These are phyloP conservation scores for Tachuris rubrigastra DNA, from an alignment of 2,113 vertebrate species.

Conservation along the genomic window DNA sequence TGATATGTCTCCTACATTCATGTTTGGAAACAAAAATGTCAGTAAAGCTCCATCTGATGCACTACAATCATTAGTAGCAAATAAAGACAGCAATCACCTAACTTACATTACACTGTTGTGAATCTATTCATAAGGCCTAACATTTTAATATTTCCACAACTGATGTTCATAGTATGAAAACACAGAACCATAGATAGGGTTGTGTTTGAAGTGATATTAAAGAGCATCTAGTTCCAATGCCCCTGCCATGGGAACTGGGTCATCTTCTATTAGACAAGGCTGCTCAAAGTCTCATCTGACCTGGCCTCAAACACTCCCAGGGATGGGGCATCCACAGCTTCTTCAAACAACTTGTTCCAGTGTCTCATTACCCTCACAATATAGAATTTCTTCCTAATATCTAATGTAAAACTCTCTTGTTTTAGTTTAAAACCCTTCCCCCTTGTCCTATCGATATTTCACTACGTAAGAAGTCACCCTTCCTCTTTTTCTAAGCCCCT, in stretches of 20 bases:
- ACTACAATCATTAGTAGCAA: not conserved
- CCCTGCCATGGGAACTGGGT: too few species aligned
- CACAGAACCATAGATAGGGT: not conserved
- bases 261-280: not conserved
- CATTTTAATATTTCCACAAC: not conserved
- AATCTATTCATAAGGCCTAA: not conserved
- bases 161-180: not conserved
- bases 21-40: not conserved
- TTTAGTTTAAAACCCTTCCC: not conserved
- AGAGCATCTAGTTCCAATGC: not conserved
- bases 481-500: not conserved
- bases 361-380: not conserved
- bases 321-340: not conserved
- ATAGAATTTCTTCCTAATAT: not conserved
- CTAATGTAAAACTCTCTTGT: not conserved
- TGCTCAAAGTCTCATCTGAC: not conserved
- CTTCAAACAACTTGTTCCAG: not conserved
- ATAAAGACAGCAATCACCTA: not conserved
- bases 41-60: not conserved
- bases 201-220: not conserved
- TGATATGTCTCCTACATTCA: not conserved
- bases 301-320: not conserved
- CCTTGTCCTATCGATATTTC: not conserved
- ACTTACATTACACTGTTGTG: rapidly evolving
- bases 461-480: not conserved